Base-by-base conservation (phyloP, 2,113 vertebrate genomes). In the Sapajus apella region DNA sequence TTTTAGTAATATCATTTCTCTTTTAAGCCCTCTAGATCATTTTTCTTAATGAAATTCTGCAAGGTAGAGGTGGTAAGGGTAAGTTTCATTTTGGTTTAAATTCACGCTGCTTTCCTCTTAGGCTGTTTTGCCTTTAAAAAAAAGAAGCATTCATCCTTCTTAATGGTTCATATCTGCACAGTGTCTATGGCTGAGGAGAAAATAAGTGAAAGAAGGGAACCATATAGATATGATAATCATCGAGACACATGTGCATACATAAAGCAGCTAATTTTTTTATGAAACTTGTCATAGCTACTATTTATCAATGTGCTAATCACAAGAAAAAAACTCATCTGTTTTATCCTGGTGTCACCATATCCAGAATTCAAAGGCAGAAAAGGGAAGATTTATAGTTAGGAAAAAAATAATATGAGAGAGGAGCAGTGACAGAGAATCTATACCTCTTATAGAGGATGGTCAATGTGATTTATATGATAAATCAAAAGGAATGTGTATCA, bases 201-300 rank as follows among this genome's bases (percentile, higher is more conserved):
- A 13, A 40, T 11, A 50, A 82, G 12, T 58, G 35, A 85, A 64
- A 84, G 4, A 72, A 91, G 82, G 6, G 11, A 88, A 72, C 1
- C n/a, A 21, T 2, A 64, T 32, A 8, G 40, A 8, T 12, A 40
- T 37, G 17, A 47, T 27, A 45, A 20, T 35, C 79, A 92, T 87
- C 11, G 40, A 35, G 20, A 30, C 12, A 21, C 8, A n/a, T 18
- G 30, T 1, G 11, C 0, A 0, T 77, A 58, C 30, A 35, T 6
- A n/a, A 17, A 94, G 18, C 3, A 0, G 30, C 35, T 35, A 18
- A 6, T 61, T 80, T 20, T 87, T 55, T 14, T 6, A 27, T 40
- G 40, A 80, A 37, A 11, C 2, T 52, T 35, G 21, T 8, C 61
- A 66, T 20, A 64, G 25, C 45, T n/a, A 45, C 14, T 20, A 27